Evolutionary conservation across 2,113 vertebrate genomes (phyloP).

Genomic region (Nannobrachium achirus): DNA sequence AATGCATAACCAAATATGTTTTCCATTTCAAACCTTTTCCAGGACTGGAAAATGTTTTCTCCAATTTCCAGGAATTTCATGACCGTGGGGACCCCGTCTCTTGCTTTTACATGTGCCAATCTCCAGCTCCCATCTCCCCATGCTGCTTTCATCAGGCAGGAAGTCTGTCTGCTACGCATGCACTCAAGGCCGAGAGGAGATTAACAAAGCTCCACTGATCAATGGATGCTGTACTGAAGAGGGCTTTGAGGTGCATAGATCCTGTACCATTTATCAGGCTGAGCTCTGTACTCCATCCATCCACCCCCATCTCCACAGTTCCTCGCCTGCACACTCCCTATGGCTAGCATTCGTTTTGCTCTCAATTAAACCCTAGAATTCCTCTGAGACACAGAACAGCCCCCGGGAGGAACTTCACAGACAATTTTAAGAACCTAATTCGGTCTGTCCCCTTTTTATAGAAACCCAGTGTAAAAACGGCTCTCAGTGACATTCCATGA

Average conservation of each 20-base stretch:
- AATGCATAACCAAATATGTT: too few relatives aligned
- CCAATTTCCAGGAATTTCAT: too few relatives aligned
- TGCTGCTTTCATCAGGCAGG: constrained; percentile 23
- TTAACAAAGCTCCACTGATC: constrained; percentile 47
- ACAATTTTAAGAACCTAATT: constrained; percentile 50
- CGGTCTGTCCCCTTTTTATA: constrained; percentile 48
- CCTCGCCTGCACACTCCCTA: constrained; percentile 9
- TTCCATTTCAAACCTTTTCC: too few relatives aligned
- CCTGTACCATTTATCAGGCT: constrained; percentile 8
- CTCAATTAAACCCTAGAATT: constrained; percentile 61
- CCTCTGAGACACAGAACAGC: constrained; percentile 15
- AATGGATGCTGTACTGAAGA: constrained; percentile 36
- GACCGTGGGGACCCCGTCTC: too few relatives aligned
- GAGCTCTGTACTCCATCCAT: constrained; percentile 19
- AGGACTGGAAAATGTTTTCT: too few relatives aligned
- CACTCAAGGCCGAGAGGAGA: constrained; percentile 35
- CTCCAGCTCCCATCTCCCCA: constrained; percentile 1
- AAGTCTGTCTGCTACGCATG: constrained; percentile 26
- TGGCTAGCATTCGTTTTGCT: constrained; percentile 35
- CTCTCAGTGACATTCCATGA: constrained; percentile 26
- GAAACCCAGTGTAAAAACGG: constrained; percentile 6
- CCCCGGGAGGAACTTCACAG: constrained; percentile 34
- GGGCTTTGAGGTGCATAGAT: constrained; percentile 46
- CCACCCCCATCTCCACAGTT: constrained; percentile 18
- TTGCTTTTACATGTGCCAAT: not conserved